These are phyloP conservation scores for Gnathonemus longibarbis DNA, from an alignment of 2,113 vertebrate genomes.

Conservation along the genomic window DNA sequence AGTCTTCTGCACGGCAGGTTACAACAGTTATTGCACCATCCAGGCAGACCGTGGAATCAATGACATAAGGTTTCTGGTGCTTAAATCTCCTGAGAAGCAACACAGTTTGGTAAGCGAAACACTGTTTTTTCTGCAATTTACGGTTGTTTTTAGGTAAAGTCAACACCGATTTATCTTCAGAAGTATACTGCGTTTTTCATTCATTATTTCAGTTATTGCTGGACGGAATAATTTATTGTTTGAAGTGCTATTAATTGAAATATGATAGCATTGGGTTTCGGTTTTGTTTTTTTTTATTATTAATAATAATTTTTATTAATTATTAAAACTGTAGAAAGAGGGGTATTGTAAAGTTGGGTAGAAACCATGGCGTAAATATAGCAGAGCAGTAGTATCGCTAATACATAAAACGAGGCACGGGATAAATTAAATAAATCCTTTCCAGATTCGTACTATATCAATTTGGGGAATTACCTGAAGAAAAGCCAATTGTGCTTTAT, in stretches of 20 bases:
- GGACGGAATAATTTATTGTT: not conserved
- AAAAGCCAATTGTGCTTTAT: not conserved
- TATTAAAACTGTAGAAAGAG: not conserved
- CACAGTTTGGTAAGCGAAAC: constrained; percentile 5
- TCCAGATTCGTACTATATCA: not conserved
- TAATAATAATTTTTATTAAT: not conserved
- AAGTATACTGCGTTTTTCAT: not conserved
- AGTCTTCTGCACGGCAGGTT: constrained; percentile 17
- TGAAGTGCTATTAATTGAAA: not conserved
- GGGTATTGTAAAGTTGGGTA: not conserved
- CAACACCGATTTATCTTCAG: not conserved
- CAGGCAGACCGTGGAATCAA: not conserved
- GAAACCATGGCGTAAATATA: not conserved
- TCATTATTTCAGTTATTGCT: not conserved
- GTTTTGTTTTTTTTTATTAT: not conserved
- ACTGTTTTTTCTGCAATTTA: not conserved
- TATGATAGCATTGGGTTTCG: not conserved
- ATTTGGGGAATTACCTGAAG: not conserved
- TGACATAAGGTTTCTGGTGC: not conserved
- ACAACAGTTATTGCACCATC: not conserved
- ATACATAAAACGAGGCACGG: not conserved
- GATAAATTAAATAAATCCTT: not conserved
- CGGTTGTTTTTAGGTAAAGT: not conserved
- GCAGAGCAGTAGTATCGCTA: not conserved
- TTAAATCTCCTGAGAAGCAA: constrained; percentile 4